A percentile compares a stretch with the other conserved stretches of the same genome.
Conservation (phyloP, 2,113 vertebrate species). For the Typhlomys cinereus region DNA sequence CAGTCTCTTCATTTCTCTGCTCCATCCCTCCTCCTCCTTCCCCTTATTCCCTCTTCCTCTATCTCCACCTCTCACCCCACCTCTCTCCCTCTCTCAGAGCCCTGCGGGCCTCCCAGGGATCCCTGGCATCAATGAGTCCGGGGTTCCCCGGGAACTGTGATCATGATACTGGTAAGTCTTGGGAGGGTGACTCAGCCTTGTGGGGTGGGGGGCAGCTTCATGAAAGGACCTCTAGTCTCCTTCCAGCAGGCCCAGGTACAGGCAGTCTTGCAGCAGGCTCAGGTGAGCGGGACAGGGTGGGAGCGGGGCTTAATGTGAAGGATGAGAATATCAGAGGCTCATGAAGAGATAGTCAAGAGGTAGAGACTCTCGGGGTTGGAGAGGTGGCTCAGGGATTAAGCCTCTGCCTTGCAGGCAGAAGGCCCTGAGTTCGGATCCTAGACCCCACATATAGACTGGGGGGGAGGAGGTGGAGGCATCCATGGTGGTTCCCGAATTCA, state of each 20-base stretch:
- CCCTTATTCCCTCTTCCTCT: background rate
- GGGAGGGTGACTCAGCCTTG: background rate
- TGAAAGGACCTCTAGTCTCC: slow-evolving; percentile 90
- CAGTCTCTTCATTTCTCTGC: background rate
- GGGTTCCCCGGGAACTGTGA: slow-evolving; percentile 90
- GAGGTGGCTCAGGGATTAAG: too few relatives aligned
- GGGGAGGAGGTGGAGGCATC: too few relatives aligned
- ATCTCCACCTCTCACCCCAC: background rate
- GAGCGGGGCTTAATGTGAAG: background rate
- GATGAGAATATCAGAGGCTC: fast-evolving
- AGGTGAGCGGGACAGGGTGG: slow-evolving; percentile 80
- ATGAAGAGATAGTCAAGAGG: background rate
- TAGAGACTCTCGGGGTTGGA: too few relatives aligned
- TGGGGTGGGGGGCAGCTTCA: slow-evolving; percentile 81
- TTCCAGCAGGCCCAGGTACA: slow-evolving; percentile 94
- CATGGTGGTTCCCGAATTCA: too few relatives aligned
- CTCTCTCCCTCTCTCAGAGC: slow-evolving; percentile 83
- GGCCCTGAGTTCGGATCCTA: too few relatives aligned
- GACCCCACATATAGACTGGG: too few relatives aligned
- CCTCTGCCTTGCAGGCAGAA: too few relatives aligned
- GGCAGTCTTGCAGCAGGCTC: slow-evolving; percentile 91
- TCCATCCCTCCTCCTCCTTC: background rate
- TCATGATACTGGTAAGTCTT: slow-evolving; percentile 95
- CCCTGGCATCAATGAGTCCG: slow-evolving; percentile 89
- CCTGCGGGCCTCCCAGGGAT: slow-evolving; percentile 90